phyloP scores from a whole-genome alignment of 2,113 vertebrate genomes.

The Alosa alosa region DNA sequence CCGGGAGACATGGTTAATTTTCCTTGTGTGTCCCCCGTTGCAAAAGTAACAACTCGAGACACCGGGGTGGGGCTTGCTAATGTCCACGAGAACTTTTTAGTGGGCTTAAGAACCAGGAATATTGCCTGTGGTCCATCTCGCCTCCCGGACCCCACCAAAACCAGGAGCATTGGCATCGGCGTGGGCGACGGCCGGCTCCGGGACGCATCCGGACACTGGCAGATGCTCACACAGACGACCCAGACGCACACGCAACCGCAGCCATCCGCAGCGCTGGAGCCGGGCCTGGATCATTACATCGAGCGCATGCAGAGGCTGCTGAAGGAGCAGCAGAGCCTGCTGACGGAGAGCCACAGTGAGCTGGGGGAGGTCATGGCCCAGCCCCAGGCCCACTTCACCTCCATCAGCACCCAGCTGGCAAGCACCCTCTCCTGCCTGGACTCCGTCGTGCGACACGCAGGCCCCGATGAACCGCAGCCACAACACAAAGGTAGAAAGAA shows the following conservation, averaged over 20 bases:
- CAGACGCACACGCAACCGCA: conserved; percentile 49
- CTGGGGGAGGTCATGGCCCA: conserved; percentile 75
- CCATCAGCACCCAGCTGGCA: conserved; percentile 72
- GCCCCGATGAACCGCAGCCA: conserved; percentile 58
- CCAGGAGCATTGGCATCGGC: conserved; percentile 83
- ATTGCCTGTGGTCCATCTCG: conserved; percentile 90
- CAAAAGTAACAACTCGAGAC: conserved; percentile 79
- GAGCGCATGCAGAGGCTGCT: conserved; percentile 86
- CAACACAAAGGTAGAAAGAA: conserved; percentile 54
- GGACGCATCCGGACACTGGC: conserved; percentile 45
- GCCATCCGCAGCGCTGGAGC: conserved; percentile 59
- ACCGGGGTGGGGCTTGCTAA: conserved; percentile 81
- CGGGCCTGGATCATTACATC: conserved; percentile 85
- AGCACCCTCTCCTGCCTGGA: conserved; percentile 75
- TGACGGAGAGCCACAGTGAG: conserved; percentile 79
- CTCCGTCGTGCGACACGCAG: conserved; percentile 70
- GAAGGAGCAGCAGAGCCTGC: conserved; percentile 83
- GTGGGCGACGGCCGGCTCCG: conserved; percentile 80
- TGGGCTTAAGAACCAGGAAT: conserved; percentile 89
- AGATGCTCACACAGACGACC: conserved; percentile 19
- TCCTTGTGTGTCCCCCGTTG: conserved; percentile 43
- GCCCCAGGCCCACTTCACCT: conserved; percentile 72
- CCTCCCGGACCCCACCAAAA: conserved; percentile 65
- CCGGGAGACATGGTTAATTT: conserved; percentile 64
- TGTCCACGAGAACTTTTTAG: conserved; percentile 85